Evolutionary conservation across 2,888 invertebrate genomes (phyloP), one percentile per base, ranked within the genome.

Genomic region (Acronicta leporina): DNA sequence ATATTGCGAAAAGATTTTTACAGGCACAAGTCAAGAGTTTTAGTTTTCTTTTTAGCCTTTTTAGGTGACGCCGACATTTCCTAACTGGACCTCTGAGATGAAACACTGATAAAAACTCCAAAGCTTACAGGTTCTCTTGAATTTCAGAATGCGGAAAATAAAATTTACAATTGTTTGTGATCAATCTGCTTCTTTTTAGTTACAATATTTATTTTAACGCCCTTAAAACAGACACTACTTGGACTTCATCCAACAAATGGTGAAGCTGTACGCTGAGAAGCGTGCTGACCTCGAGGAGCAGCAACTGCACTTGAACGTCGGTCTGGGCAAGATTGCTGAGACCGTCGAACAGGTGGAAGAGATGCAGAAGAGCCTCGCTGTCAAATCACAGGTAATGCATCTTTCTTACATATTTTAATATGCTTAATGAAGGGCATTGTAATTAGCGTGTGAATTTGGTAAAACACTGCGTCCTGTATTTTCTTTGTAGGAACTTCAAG

Each of bases 291-390:
- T 99, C 57, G 99, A 99, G 88, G 99, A 99, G 85, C 99, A 99
- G 85, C 99, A 99, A 88, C 95, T 99, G 20, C 99, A 99, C 93
- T 95, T 99, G 85, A 99, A 99, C 92, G 99, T 99, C 46, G 99
- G 99, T 88, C 95, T 99, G 60, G 98, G 98, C 85, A 99, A 99
- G 95, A 99, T 99, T 78, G 98, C 99, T 0, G 99, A 99, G 92
- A 99, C 99, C 8, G 98, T 99, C 13, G 99, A 99, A 83, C 99
- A 99, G 90, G 99, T 99, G 13, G 99, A 99, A 88, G 99, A 99
- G 88, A 98, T 99, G 97, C 99, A 99, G 89, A 99, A 99, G 92
- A 99, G 99, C 62, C 95, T 99, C 62, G 99, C 99, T 46, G 97
- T 99, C 48, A 99, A 99, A 92, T 98, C 98, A 58, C 97, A 97